phyloP scores from a whole-genome alignment of 2,113 vertebrate genomes.

The Phocoena phocoena region DNA sequence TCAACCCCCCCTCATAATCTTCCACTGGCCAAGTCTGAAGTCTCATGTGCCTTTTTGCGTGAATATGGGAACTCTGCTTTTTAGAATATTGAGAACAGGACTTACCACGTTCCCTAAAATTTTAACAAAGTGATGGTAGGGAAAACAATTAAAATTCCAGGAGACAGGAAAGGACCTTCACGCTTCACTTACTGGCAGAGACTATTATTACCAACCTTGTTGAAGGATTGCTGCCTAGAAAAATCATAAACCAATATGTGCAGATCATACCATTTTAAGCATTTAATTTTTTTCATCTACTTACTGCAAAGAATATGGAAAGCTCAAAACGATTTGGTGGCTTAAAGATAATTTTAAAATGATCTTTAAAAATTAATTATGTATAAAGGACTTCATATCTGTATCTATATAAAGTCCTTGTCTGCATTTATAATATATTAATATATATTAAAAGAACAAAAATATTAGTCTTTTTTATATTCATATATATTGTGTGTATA shows the following conservation, averaged over 20 bases:
- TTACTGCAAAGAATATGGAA: neutral
- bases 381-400: neutral
- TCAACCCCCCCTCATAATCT: neutral
- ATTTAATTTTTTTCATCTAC: neutral
- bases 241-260: neutral
- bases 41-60: neutral
- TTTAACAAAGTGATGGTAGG: neutral
- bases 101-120: neutral
- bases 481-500: neutral
- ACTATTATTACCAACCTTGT: neutral
- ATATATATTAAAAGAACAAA: neutral
- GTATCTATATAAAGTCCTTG: neutral
- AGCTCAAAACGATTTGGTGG: neutral
- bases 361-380: neutral
- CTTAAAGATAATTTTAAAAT: neutral
- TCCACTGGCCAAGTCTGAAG: neutral
- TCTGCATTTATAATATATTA: neutral
- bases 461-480: neutral
- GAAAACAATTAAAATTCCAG: slow-evolving; percentile 20
- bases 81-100: neutral
- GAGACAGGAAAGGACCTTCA: neutral
- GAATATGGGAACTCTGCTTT: neutral
- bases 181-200: neutral
- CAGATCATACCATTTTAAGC: neutral
- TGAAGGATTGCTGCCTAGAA: neutral